phyloP scores from a whole-genome alignment of 2,888 invertebrate genomes.

The Lepidocyrtinus sp. region DNA sequence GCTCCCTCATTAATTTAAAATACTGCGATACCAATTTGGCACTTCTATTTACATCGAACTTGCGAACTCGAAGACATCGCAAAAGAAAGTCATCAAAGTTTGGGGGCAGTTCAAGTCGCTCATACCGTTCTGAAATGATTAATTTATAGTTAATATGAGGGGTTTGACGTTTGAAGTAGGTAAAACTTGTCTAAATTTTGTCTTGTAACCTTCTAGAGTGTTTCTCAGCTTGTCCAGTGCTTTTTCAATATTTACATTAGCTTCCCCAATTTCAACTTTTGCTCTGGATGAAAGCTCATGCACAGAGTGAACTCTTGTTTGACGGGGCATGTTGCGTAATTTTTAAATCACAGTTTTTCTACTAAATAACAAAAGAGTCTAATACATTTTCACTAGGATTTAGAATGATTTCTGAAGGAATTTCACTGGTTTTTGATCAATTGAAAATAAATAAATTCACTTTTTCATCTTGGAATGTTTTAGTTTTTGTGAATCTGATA shows the following conservation, averaged over 20 bases:
- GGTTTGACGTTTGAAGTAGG: too few species aligned
- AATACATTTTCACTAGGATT: too few species aligned
- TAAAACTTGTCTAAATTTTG: too few species aligned
- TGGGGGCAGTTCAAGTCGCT: slow-evolving; percentile 31
- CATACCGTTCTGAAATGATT: slow-evolving; percentile 45
- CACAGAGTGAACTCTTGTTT: background rate
- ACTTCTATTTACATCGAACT: slow-evolving; percentile 57
- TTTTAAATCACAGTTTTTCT: too few species aligned
- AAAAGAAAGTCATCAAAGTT: slow-evolving; percentile 57
- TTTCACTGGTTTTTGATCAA: too few species aligned
- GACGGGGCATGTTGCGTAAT: background rate
- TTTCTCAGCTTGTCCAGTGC: slow-evolving; percentile 31
- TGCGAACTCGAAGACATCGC: slow-evolving; percentile 60
- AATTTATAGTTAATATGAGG: background rate
- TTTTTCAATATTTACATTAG: slow-evolving; percentile 27
- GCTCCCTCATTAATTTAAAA: slow-evolving; percentile 32
- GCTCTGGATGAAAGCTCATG: slow-evolving; percentile 40
- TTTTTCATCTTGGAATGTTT: too few species aligned
- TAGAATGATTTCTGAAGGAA: too few species aligned
- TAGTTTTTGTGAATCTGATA: too few species aligned
- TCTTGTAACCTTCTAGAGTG: slow-evolving; percentile 48
- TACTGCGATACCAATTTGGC: slow-evolving; percentile 57
- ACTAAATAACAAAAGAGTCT: too few species aligned
- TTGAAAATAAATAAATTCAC: too few species aligned
- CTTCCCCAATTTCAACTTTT: slow-evolving; percentile 57